These are phyloP conservation scores for Cheilosia grossa DNA, from an alignment of 2,888 invertebrate species.

Conservation along the genomic window DNA sequence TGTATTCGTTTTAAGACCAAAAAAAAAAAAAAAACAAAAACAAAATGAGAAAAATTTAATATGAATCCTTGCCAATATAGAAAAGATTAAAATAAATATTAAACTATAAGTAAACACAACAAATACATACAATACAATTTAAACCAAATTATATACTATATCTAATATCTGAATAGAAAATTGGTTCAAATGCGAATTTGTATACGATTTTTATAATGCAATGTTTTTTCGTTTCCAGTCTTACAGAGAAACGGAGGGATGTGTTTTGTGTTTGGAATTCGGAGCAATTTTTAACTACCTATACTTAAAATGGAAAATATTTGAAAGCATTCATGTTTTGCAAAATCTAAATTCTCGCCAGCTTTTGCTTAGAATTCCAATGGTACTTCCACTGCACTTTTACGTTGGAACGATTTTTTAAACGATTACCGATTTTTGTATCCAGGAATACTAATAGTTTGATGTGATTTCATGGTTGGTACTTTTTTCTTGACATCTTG, in stretches of 20 bases:
- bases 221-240: neutral
- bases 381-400: too few relatives aligned
- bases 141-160: neutral
- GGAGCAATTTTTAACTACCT: neutral
- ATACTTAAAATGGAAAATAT: too few relatives aligned
- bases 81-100: conserved; percentile 47
- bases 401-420: too few relatives aligned
- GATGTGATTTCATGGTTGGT: too few relatives aligned
- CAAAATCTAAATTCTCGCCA: too few relatives aligned
- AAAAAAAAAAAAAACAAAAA: conserved; percentile 4
- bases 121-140: conserved; percentile 26
- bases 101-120: conserved; percentile 18
- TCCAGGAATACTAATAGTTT: too few relatives aligned
- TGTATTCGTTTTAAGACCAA: conserved; percentile 19
- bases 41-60: conserved; percentile 12
- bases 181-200: conserved; percentile 3
- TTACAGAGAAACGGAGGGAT: neutral
- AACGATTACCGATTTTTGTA: too few relatives aligned
- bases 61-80: conserved; percentile 73
- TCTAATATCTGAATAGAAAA: conserved; percentile 20
- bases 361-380: too few relatives aligned
- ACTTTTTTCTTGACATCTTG: too few relatives aligned
- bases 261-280: neutral
- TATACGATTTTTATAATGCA: neutral
- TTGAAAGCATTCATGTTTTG: too few relatives aligned